A percentile compares a stretch with the other conserved stretches of the same genome.
phyloP scores from a whole-genome alignment of 2,888 invertebrate genomes.

The Yponomeuta cagnagella region DNA sequence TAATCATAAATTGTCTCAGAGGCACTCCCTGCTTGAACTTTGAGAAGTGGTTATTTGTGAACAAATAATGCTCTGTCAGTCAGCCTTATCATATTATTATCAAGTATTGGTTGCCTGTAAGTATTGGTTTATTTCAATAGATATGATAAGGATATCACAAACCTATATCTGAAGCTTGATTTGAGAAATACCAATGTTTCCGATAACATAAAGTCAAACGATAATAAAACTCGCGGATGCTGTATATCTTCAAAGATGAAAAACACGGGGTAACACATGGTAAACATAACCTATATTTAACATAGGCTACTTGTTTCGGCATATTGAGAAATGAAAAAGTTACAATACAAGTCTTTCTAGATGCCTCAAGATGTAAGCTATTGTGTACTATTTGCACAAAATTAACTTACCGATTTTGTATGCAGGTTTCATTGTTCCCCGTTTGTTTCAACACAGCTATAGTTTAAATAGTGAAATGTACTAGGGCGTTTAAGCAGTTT shows the following conservation, averaged over 20 bases:
- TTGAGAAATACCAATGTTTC: background rate
- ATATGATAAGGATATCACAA: too few species aligned
- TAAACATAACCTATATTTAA: slow-evolving; percentile 6
- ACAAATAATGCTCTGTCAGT: too few species aligned
- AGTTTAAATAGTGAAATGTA: background rate
- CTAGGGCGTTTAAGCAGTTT: background rate
- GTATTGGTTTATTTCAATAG: too few species aligned
- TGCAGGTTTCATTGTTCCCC: slow-evolving; percentile 53
- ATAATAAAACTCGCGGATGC: background rate
- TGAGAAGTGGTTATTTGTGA: too few species aligned
- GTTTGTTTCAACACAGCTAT: slow-evolving; percentile 3
- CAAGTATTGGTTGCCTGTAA: too few species aligned
- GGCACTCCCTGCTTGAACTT: too few species aligned
- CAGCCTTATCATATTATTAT: too few species aligned
- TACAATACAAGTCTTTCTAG: background rate
- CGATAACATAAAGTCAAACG: background rate
- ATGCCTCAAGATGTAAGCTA: too few species aligned
- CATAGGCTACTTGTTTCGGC: background rate
- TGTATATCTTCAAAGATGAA: background rate
- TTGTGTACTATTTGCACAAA: background rate
- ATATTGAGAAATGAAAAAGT: background rate
- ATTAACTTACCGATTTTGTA: slow-evolving; percentile 62
- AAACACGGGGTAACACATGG: background rate
- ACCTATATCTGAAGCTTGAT: too few species aligned
- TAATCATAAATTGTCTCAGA: too few species aligned